Conservation (phyloP, 2,888 invertebrate species). For the Apomyelois bistriatella region DNA sequence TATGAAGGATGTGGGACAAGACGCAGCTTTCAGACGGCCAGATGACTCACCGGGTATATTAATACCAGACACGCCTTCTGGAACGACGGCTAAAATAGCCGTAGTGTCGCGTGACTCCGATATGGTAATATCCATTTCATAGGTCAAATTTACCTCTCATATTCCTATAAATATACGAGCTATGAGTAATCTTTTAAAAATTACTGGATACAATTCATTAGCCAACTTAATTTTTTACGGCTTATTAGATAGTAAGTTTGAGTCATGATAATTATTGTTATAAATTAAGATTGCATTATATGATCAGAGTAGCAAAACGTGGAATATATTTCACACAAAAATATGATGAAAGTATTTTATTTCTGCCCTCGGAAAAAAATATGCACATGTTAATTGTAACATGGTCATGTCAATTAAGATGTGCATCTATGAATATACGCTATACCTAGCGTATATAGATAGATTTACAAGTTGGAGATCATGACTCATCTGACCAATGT, state of each 20-base stretch:
- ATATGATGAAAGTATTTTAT: too few relatives aligned
- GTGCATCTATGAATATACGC: too few relatives aligned
- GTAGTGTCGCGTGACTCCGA: conserved; percentile 69
- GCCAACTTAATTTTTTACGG: too few relatives aligned
- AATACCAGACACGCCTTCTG: conserved; percentile 78
- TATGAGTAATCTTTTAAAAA: not conserved
- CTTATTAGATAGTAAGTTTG: too few relatives aligned
- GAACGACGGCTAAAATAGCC: conserved; percentile 69
- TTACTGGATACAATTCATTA: not conserved
- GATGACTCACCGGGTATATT: conserved; percentile 72
- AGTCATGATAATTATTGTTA: too few relatives aligned
- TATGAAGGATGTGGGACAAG: conserved; percentile 75
- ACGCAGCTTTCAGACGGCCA: conserved; percentile 69
- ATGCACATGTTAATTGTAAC: conserved; percentile 35
- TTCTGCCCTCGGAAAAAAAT: conserved; percentile 7
- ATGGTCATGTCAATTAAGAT: too few relatives aligned
- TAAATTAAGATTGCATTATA: too few relatives aligned
- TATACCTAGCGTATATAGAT: conserved; percentile 35
- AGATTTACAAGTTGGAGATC: conserved; percentile 26
- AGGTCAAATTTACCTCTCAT: conserved; percentile 25
- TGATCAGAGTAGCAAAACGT: too few relatives aligned
- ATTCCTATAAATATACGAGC: not conserved
- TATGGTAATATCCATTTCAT: conserved; percentile 49
- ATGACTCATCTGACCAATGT: conserved; percentile 39
- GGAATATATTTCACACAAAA: too few relatives aligned